Evolutionary conservation across 2,888 invertebrate species (phyloP).

Genomic region (Drosophila gaucha): DNA sequence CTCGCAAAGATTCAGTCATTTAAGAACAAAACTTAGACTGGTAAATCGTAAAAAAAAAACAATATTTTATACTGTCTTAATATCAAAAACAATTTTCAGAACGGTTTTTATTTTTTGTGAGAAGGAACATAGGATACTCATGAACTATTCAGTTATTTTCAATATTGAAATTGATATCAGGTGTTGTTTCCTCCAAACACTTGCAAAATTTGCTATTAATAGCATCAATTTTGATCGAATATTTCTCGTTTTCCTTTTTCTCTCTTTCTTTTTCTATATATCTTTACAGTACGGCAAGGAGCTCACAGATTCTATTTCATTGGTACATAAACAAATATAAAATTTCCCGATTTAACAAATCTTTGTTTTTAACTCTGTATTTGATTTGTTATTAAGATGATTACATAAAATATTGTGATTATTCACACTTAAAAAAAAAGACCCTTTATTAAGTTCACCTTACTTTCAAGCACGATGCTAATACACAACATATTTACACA

Average conservation of each 20-base stretch:
- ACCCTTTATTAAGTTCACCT: constrained; percentile 6
- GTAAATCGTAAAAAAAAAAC: too few species aligned
- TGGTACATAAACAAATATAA: constrained; percentile 79
- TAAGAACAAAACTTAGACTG: too few species aligned
- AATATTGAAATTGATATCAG: too few species aligned
- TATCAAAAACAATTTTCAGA: too few species aligned
- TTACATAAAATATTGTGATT: not conserved
- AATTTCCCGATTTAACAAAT: constrained; percentile 15
- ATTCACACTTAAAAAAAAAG: not conserved
- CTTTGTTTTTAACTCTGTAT: constrained; percentile 22
- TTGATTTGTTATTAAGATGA: constrained; percentile 32
- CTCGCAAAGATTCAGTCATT: too few species aligned
- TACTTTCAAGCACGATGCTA: constrained; percentile 27
- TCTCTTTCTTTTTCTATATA: constrained; percentile 66
- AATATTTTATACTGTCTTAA: too few species aligned
- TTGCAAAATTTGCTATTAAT: constrained; percentile 22
- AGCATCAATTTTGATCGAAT: constrained; percentile 33
- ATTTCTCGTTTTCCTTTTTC: constrained; percentile 52
- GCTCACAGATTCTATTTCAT: constrained; percentile 85
- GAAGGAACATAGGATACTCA: too few species aligned
- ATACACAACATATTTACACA: constrained; percentile 2
- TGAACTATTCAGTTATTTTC: too few species aligned
- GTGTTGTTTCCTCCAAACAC: not conserved
- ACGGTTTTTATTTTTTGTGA: too few species aligned
- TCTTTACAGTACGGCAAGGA: constrained; percentile 85